These are phyloP conservation scores for Endotricha flammealis DNA, from an alignment of 2,888 invertebrate genomes.

Conservation along the genomic window DNA sequence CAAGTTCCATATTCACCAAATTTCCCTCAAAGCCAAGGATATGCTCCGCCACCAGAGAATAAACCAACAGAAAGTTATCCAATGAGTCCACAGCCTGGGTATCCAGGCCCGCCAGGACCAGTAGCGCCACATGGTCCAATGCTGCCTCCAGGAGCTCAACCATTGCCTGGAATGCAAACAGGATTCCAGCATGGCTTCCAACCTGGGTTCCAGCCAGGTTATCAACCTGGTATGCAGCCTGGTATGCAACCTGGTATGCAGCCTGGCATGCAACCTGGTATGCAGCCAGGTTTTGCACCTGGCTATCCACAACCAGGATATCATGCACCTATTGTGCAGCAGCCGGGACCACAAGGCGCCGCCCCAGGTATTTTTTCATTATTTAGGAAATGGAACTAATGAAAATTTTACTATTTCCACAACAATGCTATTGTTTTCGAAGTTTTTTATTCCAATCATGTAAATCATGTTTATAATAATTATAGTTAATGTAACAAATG, in stretches of 20 bases:
- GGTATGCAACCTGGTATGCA: slow-evolving; percentile 38
- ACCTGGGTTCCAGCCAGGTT: slow-evolving; percentile 51
- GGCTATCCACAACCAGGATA: slow-evolving; percentile 30
- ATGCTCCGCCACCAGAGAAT: slow-evolving; percentile 53
- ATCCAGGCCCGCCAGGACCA: slow-evolving; percentile 45
- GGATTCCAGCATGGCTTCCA: slow-evolving; percentile 59
- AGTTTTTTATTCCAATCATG: too few relatives aligned
- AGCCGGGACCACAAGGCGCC: slow-evolving; percentile 42
- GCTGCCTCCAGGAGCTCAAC: slow-evolving; percentile 54
- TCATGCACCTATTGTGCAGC: slow-evolving; percentile 47
- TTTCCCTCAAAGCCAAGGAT: slow-evolving; percentile 62
- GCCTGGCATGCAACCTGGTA: slow-evolving; percentile 33
- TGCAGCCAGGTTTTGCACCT: slow-evolving; percentile 35
- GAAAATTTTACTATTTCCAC: too few relatives aligned
- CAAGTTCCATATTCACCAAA: slow-evolving; percentile 63
- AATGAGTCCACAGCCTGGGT: slow-evolving; percentile 29
- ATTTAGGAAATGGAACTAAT: too few relatives aligned
- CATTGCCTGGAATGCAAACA: slow-evolving; percentile 57
- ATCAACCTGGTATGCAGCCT: slow-evolving; percentile 46
- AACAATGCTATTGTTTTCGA: too few relatives aligned
- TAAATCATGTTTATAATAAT: too few relatives aligned
- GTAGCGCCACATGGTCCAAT: slow-evolving; percentile 31
- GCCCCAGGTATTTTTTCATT: slow-evolving; percentile 36
- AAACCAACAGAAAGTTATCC: slow-evolving; percentile 23
- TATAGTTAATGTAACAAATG: too few relatives aligned